These are phyloP conservation scores for Polymixis flavicincta DNA, from an alignment of 2,888 invertebrate genomes.

Conservation along the genomic window DNA sequence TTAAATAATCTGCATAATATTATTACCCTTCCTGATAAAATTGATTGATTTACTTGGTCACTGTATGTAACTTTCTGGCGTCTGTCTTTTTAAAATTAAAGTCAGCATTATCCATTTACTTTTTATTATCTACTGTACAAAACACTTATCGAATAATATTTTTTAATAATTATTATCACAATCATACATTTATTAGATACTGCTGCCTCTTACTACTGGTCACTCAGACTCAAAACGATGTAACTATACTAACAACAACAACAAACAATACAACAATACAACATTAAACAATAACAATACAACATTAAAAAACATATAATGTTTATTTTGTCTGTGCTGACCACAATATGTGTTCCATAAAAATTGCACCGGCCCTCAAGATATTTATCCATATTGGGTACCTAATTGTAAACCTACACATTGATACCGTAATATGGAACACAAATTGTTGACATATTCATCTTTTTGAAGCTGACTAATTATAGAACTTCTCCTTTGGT, in stretches of 20 bases:
- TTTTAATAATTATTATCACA: too few species aligned
- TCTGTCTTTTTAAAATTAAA: conserved; percentile 8
- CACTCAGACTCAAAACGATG: neutral
- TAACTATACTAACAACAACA: neutral
- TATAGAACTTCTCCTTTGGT: too few species aligned
- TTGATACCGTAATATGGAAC: neutral
- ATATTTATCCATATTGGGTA: neutral
- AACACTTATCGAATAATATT: neutral
- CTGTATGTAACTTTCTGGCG: neutral
- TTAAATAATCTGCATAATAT: neutral
- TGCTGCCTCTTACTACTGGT: too few species aligned
- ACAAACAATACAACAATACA: too few species aligned
- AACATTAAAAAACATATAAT: too few species aligned
- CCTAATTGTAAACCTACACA: too few species aligned
- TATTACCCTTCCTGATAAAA: too few species aligned
- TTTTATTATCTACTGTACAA: conserved; percentile 2
- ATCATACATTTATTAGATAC: too few species aligned
- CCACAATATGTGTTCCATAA: neutral
- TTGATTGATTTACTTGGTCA: neutral
- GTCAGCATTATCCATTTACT: neutral
- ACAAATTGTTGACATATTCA: too few species aligned
- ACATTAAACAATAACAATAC: too few species aligned
- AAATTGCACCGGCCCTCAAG: neutral
- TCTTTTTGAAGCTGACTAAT: too few species aligned
- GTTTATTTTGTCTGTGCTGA: too few species aligned